Evolutionary conservation across 1,140 invertebrate species (phyloP), one percentile per base, ranked within the genome.

Genomic region (Ceratina japonica): DNA sequence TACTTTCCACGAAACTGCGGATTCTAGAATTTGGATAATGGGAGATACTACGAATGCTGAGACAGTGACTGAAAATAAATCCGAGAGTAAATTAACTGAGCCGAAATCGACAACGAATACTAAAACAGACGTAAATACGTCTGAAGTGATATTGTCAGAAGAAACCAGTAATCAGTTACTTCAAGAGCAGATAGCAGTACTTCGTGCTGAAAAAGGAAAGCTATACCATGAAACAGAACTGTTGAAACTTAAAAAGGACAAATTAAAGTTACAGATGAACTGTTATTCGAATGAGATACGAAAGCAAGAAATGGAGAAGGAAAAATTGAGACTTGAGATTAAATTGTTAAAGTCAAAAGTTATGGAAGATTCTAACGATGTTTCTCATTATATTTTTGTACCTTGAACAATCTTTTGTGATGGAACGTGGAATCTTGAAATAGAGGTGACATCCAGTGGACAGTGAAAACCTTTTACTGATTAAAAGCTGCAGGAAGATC

Each of bases 261-360:
- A 91, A 37, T 73, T 91, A 16, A 89, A 88, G 65, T 59, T 90
- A 37, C 89, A 90, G 49, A 90, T 90, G 16, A 86, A 85, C 77
- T 92, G 90, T 80, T 91, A 88, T 58, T 83, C 89, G 0, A 90
- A 88, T 27, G 90, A 91, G 66, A 86, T 91, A 56, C 84, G 80
- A 20, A 92, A 92, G 54, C 90, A 91, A 49, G 91, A 92, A 68
- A 87, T 92, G 85, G 91, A 92, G 44, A 92, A 90, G 22, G 91
- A 92, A 71, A 92, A 92, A 61, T 75, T 92, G 0, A 83, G 88
- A 16, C 85, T 92, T 0, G 91, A 92, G 78, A 92, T 92, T 20
- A 92, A 91, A 80, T 77, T 92, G 22, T 59, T 92, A 3, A 86
- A 91, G 59, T 89, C 90, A 3, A 92, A 92, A 82, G 89, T 91